A percentile compares a stretch with the other conserved stretches of the same genome.
Evolutionary conservation across 2,113 vertebrate genomes (phyloP).

Genomic region (Nibea coibor): DNA sequence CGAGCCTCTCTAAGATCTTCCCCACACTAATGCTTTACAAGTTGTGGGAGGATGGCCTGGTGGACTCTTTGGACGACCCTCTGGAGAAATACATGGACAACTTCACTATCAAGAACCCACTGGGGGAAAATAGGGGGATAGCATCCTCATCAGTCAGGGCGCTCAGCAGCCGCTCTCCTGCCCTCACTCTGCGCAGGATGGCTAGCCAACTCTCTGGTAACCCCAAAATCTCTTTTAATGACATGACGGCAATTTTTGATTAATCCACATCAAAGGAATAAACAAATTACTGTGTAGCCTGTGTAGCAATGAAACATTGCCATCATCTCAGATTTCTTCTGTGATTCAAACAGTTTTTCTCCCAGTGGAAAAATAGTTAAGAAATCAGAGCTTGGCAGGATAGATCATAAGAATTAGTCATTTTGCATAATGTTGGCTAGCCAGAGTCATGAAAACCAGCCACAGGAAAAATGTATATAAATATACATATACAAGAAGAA

Average conservation of each 20-base stretch:
- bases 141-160: conserved; percentile 66
- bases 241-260: not conserved
- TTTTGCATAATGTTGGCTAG: not conserved
- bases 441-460: not conserved
- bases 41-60: conserved; percentile 91
- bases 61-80: conserved; percentile 90
- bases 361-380: not conserved
- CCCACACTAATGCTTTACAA: conserved; percentile 93
- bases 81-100: conserved; percentile 86
- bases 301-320: not conserved
- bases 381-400: not conserved
- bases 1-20: conserved; percentile 94
- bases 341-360: not conserved
- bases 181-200: conserved; percentile 91
- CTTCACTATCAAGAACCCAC: conserved; percentile 91
- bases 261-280: not conserved
- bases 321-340: not conserved
- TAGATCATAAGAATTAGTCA: not conserved
- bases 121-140: conserved; percentile 76
- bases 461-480: not conserved
- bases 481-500: not conserved
- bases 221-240: not conserved
- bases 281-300: not conserved
- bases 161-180: conserved; percentile 66
- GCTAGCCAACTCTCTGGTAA: conserved; percentile 88